Base-by-base conservation (phyloP, 2,888 invertebrate genomes). In the Napeogenes inachia region DNA sequence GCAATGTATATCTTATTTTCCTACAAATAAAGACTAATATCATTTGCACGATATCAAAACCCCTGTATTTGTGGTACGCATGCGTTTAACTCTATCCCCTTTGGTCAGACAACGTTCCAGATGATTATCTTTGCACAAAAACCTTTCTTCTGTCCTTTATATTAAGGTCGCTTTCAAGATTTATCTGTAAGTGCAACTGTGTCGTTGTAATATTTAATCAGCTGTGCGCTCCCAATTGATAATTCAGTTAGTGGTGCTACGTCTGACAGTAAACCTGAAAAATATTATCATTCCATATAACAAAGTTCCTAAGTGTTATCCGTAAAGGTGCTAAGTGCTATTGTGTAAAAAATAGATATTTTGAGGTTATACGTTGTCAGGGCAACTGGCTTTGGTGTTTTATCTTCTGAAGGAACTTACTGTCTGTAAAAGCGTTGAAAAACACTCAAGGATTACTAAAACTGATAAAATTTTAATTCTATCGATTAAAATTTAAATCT, bases 171-270 rank as follows among this genome's bases (percentile, higher is more conserved):
- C 70, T 72, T 84, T 81, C 76, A 64, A 75, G 65, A 64, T 73
- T 63, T 32, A 54, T 53, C 10, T 65, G 13, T 33, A 59, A 46
- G 73, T 79, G 73, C 82, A 78, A 85, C 82, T 74, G 69, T 85
- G 76, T 81, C 79, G 71, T 73, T 75, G 70, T 77, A 71, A 70
- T 84, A 78, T 87, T 83, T 87, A 79, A 87, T 86, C 89, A 90
- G 89, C 89, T 90, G 89, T 83, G 76, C 82, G 76, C 70, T 80
- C 82, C 79, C 82, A 79, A 83, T 87, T 85, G 85, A 84, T 89
- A 89, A 88, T 88, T 88, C 79, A 87, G 88, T 89, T 85, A 84
- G 74, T 71, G 64, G 75, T 74, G 70, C 68, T 73, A 73, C 78
- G 80, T 73, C 81, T 79, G 79, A 74, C 85, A 83, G 85, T 79